Conservation (phyloP, 2,113 vertebrate genomes). For the Sphaerodactylus townsendi region DNA sequence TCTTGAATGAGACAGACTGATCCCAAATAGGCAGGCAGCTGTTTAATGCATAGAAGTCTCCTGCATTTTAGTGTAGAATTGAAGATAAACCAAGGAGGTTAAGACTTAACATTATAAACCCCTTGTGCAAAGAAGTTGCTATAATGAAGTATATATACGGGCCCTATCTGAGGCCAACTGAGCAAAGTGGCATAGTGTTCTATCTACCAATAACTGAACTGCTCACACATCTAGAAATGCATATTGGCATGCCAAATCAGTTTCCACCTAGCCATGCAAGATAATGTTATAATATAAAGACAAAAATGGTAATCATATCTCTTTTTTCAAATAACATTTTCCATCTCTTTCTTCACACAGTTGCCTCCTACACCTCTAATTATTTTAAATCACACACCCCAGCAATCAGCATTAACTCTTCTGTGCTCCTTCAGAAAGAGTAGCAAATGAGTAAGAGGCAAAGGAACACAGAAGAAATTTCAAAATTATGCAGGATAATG, state of each 20-base stretch:
- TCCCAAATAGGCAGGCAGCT: not conserved
- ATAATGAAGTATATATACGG: slow-evolving; percentile 19
- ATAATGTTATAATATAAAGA: slow-evolving; percentile 24
- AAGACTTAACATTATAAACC: slow-evolving; percentile 9
- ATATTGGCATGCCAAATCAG: not conserved
- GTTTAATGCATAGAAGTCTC: not conserved
- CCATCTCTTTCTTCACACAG: slow-evolving; percentile 37
- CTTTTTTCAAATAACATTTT: slow-evolving; percentile 39
- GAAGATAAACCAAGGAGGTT: not conserved
- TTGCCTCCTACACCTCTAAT: slow-evolving; percentile 51
- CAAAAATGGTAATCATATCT: not conserved
- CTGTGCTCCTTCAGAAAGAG: not conserved
- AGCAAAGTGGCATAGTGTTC: slow-evolving; percentile 10
- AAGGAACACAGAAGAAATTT: not conserved
- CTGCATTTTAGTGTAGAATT: slow-evolving; percentile 42
- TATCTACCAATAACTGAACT: not conserved
- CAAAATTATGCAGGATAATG: not conserved
- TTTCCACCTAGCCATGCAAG: slow-evolving; percentile 10
- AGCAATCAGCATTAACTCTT: slow-evolving; percentile 45
- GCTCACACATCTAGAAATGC: slow-evolving; percentile 19
- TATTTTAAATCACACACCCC: slow-evolving; percentile 51
- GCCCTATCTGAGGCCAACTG: slow-evolving; percentile 5
- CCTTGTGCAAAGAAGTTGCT: slow-evolving; percentile 1
- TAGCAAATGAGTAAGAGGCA: slow-evolving; percentile 15
- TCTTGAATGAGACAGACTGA: not conserved